phyloP scores from a whole-genome alignment of 2,113 vertebrate genomes.

The Equus quagga region DNA sequence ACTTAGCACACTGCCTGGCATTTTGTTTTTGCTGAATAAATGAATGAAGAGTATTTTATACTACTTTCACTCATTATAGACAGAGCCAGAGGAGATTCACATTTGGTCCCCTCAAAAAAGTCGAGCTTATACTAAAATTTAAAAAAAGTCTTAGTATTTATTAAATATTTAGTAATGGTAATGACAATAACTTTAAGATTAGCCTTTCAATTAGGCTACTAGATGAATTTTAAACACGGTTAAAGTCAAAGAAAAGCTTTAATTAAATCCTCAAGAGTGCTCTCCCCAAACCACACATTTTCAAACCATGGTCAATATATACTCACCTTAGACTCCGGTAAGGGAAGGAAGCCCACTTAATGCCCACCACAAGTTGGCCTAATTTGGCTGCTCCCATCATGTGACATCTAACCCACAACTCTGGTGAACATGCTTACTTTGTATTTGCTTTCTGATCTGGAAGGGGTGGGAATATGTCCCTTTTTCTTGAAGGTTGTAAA shows the following conservation, averaged over 20 bases:
- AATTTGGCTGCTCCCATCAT: slow-evolving; percentile 64
- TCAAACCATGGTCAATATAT: slow-evolving; percentile 60
- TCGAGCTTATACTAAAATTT: not conserved
- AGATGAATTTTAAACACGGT: not conserved
- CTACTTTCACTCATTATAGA: not conserved
- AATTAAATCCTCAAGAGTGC: not conserved
- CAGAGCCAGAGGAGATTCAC: not conserved
- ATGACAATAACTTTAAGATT: not conserved
- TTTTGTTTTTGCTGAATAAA: not conserved
- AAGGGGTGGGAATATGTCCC: slow-evolving; percentile 90
- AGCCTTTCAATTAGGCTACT: not conserved
- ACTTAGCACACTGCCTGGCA: not conserved
- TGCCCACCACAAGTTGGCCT: slow-evolving; percentile 76
- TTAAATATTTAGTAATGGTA: not conserved
- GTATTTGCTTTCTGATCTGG: slow-evolving; percentile 95
- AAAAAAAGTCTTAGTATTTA: not conserved
- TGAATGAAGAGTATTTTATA: not conserved
- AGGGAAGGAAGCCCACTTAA: slow-evolving; percentile 77
- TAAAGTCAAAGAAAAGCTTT: slow-evolving; percentile 23
- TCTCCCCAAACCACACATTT: not conserved
- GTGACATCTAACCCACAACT: slow-evolving; percentile 76
- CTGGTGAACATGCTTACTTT: slow-evolving; percentile 91
- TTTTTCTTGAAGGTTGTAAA: slow-evolving; percentile 95
- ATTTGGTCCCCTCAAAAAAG: not conserved
- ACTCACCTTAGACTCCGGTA: slow-evolving; percentile 66